Base-by-base conservation (phyloP, 2,888 invertebrate genomes). In the Parascotia fuliginaria region DNA sequence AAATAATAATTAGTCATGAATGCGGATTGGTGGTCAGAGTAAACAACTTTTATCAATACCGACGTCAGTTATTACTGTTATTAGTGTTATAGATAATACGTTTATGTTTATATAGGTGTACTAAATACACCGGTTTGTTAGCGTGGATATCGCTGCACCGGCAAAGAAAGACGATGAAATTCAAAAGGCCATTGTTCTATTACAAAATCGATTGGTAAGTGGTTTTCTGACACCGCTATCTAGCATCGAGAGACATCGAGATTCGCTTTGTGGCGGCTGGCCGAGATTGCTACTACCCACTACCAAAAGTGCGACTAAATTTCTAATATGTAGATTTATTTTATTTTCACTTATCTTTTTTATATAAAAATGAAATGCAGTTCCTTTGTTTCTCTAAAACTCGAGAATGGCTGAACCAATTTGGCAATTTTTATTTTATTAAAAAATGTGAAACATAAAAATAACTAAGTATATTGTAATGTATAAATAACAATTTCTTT, bases 231-330 rank as follows among this genome's bases (percentile, higher is more conserved):
- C 65, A 43, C 59, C 55, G 34, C 42, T 57, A 55, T 57, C 54
- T 36, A 29, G 43, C 38, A 38, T 46, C 42, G 14, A 60, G 60
- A 56, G 61, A 47, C 54, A 42, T 67, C 42, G 55, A 72, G 66
- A 49, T 48, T 63, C 53, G 50, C 64, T 72, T 74, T 69, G 64
- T 67, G 45, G 40, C 41, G 45, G 39, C 50, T 14, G 46, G 37
- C 46, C 14, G 42, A 50, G 42, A 54, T 51, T 13, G 42, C 11
- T 33, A 39, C 52, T 37, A 22, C 49, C n/a, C n/a, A 36, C 50
- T 37, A 22, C 49, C 54, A 54, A 50, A 60, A 32, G 28, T 54
- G 38, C 42, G 38, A 40, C 50, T 44, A 45, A 55, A 49, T 19
- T 29, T 12, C 7, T 16, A n/a, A 13, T 13, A 12, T 9, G 13